Evolutionary conservation across 1,140 invertebrate genomes (phyloP).

Genomic region (Portunus trituberculatus): DNA sequence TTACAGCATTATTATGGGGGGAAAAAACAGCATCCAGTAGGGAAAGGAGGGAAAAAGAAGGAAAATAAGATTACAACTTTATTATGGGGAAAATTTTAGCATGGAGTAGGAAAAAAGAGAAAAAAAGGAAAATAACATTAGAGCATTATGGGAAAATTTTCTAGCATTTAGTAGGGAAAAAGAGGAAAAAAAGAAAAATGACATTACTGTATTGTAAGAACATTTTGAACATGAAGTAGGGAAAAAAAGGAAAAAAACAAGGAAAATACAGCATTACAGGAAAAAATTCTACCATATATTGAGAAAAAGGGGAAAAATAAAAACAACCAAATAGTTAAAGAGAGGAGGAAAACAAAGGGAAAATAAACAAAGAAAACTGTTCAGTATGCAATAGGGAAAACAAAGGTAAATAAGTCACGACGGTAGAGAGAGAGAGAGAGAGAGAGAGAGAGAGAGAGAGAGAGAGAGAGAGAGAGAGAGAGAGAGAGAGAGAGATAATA

Average conservation of each 20-base stretch:
- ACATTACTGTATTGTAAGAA: no score
- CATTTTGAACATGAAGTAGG: no score
- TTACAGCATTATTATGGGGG: no score
- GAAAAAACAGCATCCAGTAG: no score
- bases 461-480: background rate
- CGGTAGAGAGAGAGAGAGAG: background rate
- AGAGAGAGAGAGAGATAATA: background rate
- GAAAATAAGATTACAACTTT: no score
- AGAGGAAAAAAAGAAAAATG: background rate
- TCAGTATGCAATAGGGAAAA: background rate
- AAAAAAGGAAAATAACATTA: no score
- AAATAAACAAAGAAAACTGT: background rate
- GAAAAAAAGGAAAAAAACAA: background rate
- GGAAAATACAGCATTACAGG: no score
- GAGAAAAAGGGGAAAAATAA: no score
- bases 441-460: background rate
- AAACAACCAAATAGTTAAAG: background rate
- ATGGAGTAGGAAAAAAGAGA: no score
- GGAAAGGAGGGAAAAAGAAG: background rate
- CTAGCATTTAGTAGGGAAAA: background rate
- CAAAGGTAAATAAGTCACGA: background rate
- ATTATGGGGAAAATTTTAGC: no score
- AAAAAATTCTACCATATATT: no score
- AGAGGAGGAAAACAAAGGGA: slow-evolving; percentile 11
- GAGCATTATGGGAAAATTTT: no score